Percentiles rank a stretch among this genome's conserved stretches.
Evolutionary conservation across 2,113 vertebrate genomes (phyloP).

Genomic region (Hylia prasina): DNA sequence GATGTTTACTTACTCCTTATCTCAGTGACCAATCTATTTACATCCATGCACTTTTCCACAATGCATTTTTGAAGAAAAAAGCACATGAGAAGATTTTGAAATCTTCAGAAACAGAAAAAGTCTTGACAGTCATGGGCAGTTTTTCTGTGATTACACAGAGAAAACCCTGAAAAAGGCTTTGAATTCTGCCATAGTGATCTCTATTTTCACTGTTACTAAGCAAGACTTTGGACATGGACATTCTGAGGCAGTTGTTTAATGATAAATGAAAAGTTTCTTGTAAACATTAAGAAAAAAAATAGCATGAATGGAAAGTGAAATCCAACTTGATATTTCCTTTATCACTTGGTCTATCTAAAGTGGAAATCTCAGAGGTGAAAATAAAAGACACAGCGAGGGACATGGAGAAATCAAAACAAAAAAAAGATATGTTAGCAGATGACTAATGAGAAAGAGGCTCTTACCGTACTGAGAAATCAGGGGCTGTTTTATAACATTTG

Average conservation of each 20-base stretch:
- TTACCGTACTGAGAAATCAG: neutral
- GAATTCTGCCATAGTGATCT: neutral
- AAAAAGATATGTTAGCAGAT: neutral
- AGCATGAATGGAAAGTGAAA: neutral
- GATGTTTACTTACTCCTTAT: neutral
- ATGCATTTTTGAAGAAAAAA: neutral
- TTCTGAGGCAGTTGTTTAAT: neutral
- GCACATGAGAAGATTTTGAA: neutral
- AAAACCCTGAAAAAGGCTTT: neutral
- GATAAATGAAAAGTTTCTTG: neutral
- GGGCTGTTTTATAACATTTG: neutral
- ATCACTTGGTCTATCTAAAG: neutral
- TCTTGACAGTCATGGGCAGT: neutral
- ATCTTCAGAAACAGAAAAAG: neutral
- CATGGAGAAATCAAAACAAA: neutral
- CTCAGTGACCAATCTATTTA: neutral
- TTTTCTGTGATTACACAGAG: neutral
- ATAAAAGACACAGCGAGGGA: neutral
- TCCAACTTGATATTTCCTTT: neutral
- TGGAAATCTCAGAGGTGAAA: neutral
- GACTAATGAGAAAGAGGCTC: neutral
- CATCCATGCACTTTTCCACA: neutral
- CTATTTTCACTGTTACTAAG: neutral
- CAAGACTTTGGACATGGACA: neutral
- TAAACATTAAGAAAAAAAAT: neutral